A percentile compares a stretch with the other conserved stretches of the same genome.
phyloP scores from a whole-genome alignment of 2,113 vertebrate species.

The Cyprinodon tularosa region DNA sequence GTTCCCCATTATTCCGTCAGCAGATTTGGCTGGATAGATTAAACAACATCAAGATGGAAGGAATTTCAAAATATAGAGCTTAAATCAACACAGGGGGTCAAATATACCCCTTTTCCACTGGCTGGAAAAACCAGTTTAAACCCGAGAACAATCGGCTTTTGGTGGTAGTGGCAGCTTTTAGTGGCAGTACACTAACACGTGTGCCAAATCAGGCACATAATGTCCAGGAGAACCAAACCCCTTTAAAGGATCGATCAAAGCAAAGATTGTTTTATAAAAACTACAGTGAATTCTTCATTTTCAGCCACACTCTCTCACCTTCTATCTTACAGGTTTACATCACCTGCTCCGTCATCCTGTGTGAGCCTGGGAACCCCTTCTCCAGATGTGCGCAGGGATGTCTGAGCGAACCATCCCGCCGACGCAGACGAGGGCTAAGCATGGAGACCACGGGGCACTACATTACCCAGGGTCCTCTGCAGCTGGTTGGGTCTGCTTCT shows the following conservation, averaged over 20 bases:
- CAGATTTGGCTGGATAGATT: too few relatives aligned
- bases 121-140: too few relatives aligned
- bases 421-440: constrained; percentile 48
- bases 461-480: constrained; percentile 77
- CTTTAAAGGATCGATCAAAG: not conserved
- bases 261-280: not conserved
- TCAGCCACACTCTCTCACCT: not conserved
- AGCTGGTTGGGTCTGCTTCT: constrained; percentile 23
- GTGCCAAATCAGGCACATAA: not conserved
- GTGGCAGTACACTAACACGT: too few relatives aligned
- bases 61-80: too few relatives aligned
- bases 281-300: not conserved
- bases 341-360: constrained; percentile 74
- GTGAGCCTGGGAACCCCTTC: constrained; percentile 48
- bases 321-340: constrained; percentile 57
- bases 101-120: too few relatives aligned
- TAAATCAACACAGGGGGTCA: too few relatives aligned
- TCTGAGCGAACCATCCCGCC: constrained; percentile 23
- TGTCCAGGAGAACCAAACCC: not conserved
- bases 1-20: too few relatives aligned
- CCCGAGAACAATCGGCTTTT: too few relatives aligned
- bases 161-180: too few relatives aligned
- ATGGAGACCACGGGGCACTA: constrained; percentile 65
- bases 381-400: constrained; percentile 79
- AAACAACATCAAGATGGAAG: too few relatives aligned